Evolutionary conservation across 2,888 invertebrate genomes (phyloP).

Genomic region (Drosophila histrio): DNA sequence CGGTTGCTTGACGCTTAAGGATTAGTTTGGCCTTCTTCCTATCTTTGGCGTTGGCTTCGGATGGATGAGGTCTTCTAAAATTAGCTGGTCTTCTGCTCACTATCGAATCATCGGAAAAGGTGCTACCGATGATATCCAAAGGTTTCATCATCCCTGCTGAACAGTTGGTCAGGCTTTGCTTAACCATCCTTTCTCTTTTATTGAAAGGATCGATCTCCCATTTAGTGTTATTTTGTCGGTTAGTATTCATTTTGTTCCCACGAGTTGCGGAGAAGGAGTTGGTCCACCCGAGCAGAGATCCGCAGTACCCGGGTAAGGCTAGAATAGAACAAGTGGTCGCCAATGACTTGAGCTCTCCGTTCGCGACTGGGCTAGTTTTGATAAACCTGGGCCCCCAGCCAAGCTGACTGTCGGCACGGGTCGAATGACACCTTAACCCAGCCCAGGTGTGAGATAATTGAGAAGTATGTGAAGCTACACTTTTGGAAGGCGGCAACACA

Average conservation of each 20-base stretch:
- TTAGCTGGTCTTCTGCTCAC: conserved; percentile 10
- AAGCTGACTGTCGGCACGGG: conserved; percentile 49
- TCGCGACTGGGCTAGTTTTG: conserved; percentile 50
- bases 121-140: not conserved
- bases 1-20: conserved; percentile 2
- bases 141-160: too few relatives aligned
- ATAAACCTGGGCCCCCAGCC: conserved; percentile 46
- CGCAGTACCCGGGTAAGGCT: conserved; percentile 47
- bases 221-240: not conserved
- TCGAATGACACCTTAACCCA: conserved; percentile 50
- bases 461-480: conserved; percentile 2
- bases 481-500: conserved; percentile 45
- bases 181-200: too few relatives aligned
- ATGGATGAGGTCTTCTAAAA: conserved; percentile 11
- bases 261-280: conserved; percentile 44
- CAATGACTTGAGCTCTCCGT: conserved; percentile 48
- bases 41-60: not conserved
- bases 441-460: conserved; percentile 37
- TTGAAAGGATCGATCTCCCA: conserved; percentile 6
- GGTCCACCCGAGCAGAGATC: conserved; percentile 56
- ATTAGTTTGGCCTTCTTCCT: conserved; percentile 13
- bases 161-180: too few relatives aligned
- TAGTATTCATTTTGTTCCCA: conserved; percentile 41
- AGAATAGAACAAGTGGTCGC: conserved; percentile 42
- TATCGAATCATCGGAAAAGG: not conserved